Percentiles rank a stretch among this genome's conserved stretches.
Evolutionary conservation across 1,140 invertebrate genomes (phyloP).

Genomic region (Lamellibrachia luymesi): DNA sequence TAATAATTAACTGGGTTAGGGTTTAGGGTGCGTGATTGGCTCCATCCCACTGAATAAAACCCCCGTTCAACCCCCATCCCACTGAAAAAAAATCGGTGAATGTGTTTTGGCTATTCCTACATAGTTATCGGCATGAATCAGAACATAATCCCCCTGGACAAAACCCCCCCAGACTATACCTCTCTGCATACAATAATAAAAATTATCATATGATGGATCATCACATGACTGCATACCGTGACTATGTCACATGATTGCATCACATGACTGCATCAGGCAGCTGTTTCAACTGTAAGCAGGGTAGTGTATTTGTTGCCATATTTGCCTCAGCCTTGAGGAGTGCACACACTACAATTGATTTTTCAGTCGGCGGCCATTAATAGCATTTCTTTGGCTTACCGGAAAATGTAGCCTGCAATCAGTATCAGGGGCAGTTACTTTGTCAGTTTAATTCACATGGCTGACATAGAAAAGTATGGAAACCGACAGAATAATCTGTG

Average conservation of each 20-base stretch:
- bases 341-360: too few species aligned
- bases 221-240: background rate
- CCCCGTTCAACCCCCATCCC: background rate
- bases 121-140: background rate
- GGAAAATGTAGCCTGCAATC: background rate
- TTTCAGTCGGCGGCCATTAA: too few species aligned
- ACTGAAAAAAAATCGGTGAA: background rate
- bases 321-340: background rate
- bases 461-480: too few species aligned
- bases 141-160: too few species aligned
- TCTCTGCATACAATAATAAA: too few species aligned
- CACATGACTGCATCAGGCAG: background rate
- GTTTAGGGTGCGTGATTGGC: too few species aligned
- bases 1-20: too few species aligned
- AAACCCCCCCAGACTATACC: too few species aligned
- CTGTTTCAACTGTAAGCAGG: background rate
- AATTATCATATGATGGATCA: background rate
- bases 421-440: too few species aligned
- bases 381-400: too few species aligned
- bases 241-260: background rate
- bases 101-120: background rate
- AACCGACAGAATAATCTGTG: too few species aligned
- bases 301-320: background rate
- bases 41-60: background rate
- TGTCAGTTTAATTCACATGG: too few species aligned